A percentile compares a stretch with the other conserved stretches of the same genome.
These are phyloP conservation scores for Parambassis ranga DNA, from an alignment of 2,797 vertebrate genomes.

Conservation along the genomic window DNA sequence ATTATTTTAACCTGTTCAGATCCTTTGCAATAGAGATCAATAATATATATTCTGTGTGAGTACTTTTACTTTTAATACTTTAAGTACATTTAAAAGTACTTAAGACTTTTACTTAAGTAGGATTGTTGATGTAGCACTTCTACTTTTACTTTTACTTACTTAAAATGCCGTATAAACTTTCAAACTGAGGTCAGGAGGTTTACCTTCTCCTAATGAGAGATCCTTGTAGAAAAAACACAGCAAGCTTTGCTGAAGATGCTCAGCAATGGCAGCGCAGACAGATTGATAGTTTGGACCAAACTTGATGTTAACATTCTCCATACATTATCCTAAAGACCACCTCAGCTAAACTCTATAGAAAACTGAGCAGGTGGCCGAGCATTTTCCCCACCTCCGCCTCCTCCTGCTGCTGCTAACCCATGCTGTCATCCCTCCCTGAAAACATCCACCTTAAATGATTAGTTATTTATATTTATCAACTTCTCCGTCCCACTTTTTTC, in stretches of 20 bases:
- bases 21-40: too few relatives aligned
- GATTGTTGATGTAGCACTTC: too few relatives aligned
- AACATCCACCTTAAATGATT: slow-evolving; percentile 58
- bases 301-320: slow-evolving; percentile 20
- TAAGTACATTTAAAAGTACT: too few relatives aligned
- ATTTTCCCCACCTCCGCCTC: slow-evolving; percentile 18
- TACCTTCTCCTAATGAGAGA: not conserved
- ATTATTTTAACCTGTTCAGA: too few relatives aligned
- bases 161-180: not conserved
- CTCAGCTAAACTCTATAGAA: slow-evolving; percentile 6
- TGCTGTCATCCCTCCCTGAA: slow-evolving; percentile 52
- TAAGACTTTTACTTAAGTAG: too few relatives aligned
- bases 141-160: too few relatives aligned
- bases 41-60: too few relatives aligned
- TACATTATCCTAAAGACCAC: slow-evolving; percentile 25
- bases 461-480: slow-evolving; percentile 61
- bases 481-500: slow-evolving; percentile 42
- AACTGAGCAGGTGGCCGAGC: slow-evolving; percentile 58
- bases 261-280: slow-evolving; percentile 46
- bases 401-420: slow-evolving; percentile 14
- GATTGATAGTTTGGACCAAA: slow-evolving; percentile 48
- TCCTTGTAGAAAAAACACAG: slow-evolving; percentile 6
- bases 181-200: slow-evolving; percentile 4
- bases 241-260: slow-evolving; percentile 5
- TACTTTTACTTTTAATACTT: too few relatives aligned